phyloP scores from a whole-genome alignment of 2,113 vertebrate genomes.

The Pteropus alecto region DNA sequence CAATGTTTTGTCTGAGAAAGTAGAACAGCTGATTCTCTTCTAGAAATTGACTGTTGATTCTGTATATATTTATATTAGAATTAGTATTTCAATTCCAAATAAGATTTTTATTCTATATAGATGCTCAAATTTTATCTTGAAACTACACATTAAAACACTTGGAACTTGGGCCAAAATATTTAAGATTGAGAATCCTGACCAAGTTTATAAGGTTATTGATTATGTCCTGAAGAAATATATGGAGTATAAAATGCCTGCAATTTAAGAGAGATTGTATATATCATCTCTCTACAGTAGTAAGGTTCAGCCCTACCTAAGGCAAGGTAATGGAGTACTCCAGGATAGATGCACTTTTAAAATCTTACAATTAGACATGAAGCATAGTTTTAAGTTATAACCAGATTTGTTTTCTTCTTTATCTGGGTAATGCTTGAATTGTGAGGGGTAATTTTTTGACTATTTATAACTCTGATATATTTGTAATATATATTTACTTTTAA shows the following conservation, averaged over 20 bases:
- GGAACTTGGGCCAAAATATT: neutral
- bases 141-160: neutral
- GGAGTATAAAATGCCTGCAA: neutral
- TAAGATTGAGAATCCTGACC: neutral
- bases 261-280: neutral
- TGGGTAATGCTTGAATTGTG: neutral
- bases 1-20: constrained; percentile 60
- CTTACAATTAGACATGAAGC: neutral
- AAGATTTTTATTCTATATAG: constrained; percentile 43
- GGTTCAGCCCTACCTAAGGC: neutral
- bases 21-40: constrained; percentile 24
- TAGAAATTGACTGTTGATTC: constrained; percentile 51
- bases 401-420: neutral
- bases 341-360: neutral
- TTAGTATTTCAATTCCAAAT: constrained; percentile 49
- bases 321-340: neutral
- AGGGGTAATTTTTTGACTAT: neutral
- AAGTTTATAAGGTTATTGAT: neutral
- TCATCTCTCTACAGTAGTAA: neutral
- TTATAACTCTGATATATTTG: neutral
- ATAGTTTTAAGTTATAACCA: neutral
- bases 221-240: neutral
- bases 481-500: neutral
- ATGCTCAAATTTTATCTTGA: constrained; percentile 49
- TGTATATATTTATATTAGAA: constrained; percentile 49